phyloP scores from a whole-genome alignment of 1,140 invertebrate species.

The Zophobas morio region DNA sequence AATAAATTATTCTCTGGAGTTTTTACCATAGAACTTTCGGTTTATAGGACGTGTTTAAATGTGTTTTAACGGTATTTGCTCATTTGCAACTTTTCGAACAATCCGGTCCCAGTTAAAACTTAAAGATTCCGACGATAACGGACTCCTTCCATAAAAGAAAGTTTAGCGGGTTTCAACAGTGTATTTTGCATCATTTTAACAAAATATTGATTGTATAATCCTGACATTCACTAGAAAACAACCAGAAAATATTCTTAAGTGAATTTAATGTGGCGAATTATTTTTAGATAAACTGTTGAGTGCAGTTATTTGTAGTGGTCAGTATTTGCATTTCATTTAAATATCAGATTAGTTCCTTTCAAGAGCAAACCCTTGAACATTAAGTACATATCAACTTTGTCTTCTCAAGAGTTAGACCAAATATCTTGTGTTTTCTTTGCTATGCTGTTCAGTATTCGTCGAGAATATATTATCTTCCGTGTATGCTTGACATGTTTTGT shows the following conservation, averaged over 20 bases:
- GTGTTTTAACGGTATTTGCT: conserved; percentile 42
- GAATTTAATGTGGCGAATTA: no score
- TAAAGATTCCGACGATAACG: conserved; percentile 21
- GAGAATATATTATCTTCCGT: neutral
- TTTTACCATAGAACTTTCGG: conserved; percentile 30
- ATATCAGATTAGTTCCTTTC: neutral
- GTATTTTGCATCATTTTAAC: neutral
- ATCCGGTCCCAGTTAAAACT: conserved; percentile 13
- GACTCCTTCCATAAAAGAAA: conserved; percentile 1
- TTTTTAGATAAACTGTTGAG: no score
- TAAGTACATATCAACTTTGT: conserved; percentile 21
- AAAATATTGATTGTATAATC: neutral
- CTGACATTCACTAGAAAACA: no score
- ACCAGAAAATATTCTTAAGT: no score
- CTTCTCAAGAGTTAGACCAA: neutral
- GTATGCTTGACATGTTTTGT: conserved; percentile 14
- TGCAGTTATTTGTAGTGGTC: neutral
- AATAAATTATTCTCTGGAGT: conserved; percentile 39
- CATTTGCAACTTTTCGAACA: conserved; percentile 34
- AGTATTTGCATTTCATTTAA: conserved; percentile 27
- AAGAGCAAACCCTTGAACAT: neutral
- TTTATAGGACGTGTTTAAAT: conserved; percentile 41
- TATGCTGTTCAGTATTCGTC: conserved; percentile 23
- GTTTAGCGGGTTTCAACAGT: neutral
- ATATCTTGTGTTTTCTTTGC: conserved; percentile 9